Conservation (phyloP, 2,888 invertebrate genomes). For the Phortica okadai region DNA sequence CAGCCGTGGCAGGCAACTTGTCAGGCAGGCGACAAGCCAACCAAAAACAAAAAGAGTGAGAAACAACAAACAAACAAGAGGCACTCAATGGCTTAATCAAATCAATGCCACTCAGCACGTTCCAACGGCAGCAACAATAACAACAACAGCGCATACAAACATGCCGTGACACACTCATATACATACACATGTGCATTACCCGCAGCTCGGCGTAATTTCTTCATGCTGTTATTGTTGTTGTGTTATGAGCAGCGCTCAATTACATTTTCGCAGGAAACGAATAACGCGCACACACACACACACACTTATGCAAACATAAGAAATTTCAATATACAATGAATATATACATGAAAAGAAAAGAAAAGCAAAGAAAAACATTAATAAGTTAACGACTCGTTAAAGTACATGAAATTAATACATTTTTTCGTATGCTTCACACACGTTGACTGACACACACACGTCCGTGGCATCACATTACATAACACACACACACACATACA, state of each 20-base stretch:
- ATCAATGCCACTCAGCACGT: constrained; percentile 44
- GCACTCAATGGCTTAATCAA: constrained; percentile 53
- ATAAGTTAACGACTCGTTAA: constrained; percentile 59
- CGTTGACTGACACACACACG: too few relatives aligned
- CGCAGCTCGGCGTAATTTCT: neutral
- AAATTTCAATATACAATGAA: constrained; percentile 7
- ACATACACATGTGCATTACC: constrained; percentile 32
- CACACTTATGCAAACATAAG: constrained; percentile 15
- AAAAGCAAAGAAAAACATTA: constrained; percentile 42
- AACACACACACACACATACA: too few relatives aligned
- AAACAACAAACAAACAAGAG: neutral
- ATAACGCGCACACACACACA: constrained; percentile 19
- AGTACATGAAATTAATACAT: constrained; percentile 53
- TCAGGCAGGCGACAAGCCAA: neutral
- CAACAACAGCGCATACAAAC: constrained; percentile 11
- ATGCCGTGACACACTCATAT: neutral
- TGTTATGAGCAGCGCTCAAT: constrained; percentile 48
- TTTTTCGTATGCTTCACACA: too few relatives aligned
- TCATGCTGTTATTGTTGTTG: neutral
- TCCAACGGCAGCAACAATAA: neutral
- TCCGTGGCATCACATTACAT: too few relatives aligned
- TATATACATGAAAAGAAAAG: neutral
- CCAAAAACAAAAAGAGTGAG: neutral
- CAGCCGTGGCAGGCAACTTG: neutral
- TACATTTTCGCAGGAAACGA: constrained; percentile 42